phyloP scores from a whole-genome alignment of 2,113 vertebrate species.

The Cynoglossus semilaevis region DNA sequence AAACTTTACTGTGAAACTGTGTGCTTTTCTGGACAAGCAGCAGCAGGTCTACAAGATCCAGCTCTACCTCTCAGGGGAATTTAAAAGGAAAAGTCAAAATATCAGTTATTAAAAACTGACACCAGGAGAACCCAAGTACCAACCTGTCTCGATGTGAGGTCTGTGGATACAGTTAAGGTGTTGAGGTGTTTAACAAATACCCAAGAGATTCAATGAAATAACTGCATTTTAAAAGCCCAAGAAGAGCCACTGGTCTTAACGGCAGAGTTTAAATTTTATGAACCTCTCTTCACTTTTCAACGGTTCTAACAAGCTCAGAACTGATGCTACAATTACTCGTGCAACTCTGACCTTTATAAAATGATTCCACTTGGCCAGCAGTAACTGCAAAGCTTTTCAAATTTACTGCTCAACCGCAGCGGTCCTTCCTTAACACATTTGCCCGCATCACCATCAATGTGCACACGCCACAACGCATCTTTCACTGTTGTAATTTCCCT shows the following conservation, averaged over 20 bases:
- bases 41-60: too few species aligned
- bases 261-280: not conserved
- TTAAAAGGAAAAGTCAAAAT: too few species aligned
- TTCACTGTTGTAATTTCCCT: conserved; percentile 6
- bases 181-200: too few species aligned
- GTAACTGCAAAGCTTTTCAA: not conserved
- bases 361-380: not conserved
- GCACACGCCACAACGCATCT: conserved; percentile 20
- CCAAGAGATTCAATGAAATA: too few species aligned
- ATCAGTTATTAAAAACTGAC: too few species aligned
- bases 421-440: conserved; percentile 5
- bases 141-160: too few species aligned
- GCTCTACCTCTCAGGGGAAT: too few species aligned
- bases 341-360: conserved; percentile 10
- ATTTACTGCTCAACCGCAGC: conserved; percentile 7
- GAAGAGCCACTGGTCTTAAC: not conserved
- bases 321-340: not conserved
- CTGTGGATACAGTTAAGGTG: too few species aligned
- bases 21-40: too few species aligned
- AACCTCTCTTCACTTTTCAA: not conserved
- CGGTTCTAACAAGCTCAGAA: not conserved
- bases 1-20: too few species aligned
- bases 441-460: conserved; percentile 12
- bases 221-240: too few species aligned
- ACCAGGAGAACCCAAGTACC: too few species aligned